phyloP scores from a whole-genome alignment of 2,113 vertebrate genomes.

The Euleptes europaea region DNA sequence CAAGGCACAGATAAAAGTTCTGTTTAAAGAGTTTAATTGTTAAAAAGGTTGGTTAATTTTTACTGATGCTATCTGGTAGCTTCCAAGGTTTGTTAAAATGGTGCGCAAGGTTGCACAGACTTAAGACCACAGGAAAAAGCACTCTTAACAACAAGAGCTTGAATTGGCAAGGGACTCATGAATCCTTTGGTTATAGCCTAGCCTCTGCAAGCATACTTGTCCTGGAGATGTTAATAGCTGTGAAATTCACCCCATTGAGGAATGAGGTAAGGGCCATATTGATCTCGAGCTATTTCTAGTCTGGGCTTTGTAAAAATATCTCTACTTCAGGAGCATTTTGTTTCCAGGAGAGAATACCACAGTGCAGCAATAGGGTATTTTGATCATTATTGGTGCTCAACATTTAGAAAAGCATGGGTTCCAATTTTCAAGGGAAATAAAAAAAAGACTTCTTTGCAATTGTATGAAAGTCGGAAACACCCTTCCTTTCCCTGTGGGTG shows the following conservation, averaged over 20 bases:
- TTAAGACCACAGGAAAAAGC: background rate
- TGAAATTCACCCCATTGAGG: background rate
- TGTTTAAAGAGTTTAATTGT: background rate
- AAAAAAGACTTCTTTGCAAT: background rate
- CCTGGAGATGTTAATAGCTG: background rate
- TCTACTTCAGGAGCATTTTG: background rate
- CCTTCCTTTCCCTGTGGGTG: background rate
- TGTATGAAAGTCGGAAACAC: background rate
- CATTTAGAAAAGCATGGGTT: background rate
- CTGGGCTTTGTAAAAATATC: background rate
- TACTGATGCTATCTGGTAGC: background rate
- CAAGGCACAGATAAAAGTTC: background rate
- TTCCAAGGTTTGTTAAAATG: background rate
- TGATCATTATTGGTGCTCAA: background rate
- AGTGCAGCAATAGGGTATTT: background rate
- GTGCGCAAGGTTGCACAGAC: background rate
- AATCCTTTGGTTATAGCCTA: fast-evolving
- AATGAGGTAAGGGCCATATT: background rate
- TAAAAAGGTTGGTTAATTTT: slow-evolving; percentile 45
- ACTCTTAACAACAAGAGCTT: background rate
- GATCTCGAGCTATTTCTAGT: background rate
- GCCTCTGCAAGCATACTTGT: background rate
- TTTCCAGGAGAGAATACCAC: background rate
- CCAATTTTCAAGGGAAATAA: background rate
- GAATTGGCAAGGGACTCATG: fast-evolving